Conservation (phyloP, 2,113 vertebrate genomes). For the Limanda limanda region DNA sequence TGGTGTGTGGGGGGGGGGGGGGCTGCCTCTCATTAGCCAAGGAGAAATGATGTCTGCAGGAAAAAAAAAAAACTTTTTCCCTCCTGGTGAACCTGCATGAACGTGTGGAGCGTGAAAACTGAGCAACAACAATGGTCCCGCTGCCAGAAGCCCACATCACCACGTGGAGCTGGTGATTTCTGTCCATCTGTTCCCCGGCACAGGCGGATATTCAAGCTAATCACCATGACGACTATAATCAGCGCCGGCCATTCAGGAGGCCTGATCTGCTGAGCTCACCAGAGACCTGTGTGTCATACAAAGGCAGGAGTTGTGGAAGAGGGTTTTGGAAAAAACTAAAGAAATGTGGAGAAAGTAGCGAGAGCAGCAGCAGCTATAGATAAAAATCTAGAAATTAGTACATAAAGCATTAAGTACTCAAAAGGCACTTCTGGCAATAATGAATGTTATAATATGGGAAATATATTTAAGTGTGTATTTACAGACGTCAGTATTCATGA, state of each 20-base stretch:
- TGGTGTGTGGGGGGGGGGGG: not conserved
- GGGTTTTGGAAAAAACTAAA: not conserved
- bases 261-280: constrained; percentile 44
- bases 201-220: constrained; percentile 65
- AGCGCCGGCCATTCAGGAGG: constrained; percentile 32
- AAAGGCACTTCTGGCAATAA: too few species aligned
- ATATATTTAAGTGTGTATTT: too few species aligned
- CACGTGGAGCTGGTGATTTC: constrained; percentile 76
- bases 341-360: not conserved
- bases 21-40: constrained; percentile 53
- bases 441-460: too few species aligned
- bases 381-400: too few species aligned
- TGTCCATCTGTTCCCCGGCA: constrained; percentile 74
- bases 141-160: constrained; percentile 75
- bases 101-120: constrained; percentile 58
- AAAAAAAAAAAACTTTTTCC: constrained; percentile 12
- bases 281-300: constrained; percentile 34
- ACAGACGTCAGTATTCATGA: too few species aligned
- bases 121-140: constrained; percentile 57
- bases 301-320: constrained; percentile 22
- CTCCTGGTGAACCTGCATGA: constrained; percentile 52
- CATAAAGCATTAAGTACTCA: too few species aligned
- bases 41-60: constrained; percentile 55
- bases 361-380: not conserved
- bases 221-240: constrained; percentile 60